Base-by-base conservation (phyloP, 1,140 invertebrate species). In the Diprion similis region DNA sequence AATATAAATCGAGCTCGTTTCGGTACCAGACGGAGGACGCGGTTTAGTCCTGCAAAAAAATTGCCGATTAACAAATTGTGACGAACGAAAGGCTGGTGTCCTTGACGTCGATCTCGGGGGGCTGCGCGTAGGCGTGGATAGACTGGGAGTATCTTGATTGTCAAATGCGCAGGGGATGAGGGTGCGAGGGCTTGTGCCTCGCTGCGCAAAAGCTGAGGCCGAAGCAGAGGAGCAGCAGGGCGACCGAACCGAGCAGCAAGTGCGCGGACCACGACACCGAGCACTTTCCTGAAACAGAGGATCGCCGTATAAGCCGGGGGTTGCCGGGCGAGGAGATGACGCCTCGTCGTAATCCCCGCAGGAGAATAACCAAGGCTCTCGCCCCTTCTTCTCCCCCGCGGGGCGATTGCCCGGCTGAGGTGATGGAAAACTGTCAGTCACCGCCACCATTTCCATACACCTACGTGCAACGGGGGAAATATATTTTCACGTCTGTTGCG, bases 261-360 rank as follows among this genome's bases (percentile, higher is more conserved):
- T 92, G 91, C 74, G 89, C 90, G n/a, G 91, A 91, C 91, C 91
- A 92, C 59, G 90, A 92, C 71, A 92, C 81, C 72, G 89, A 88
- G 78, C 92, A 92, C 48, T 88, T 90, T 68, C 91, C 92, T 92
- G 88, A 73, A 89, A 89, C 80, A 78, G 82, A 77, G 76, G 72
- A 68, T 68, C 18, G 10, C 24, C 66, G 37, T 13, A 13, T 17
- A 17, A 59, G 51, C 11, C n/a, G 11, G n/a, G 24, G 1, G 24
- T 6, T 37, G 24, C 24, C 24, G 24, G 24, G 24, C 24, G 24
- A 37, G 24, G 24, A 37, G 24, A 37, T 6, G 24, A 37, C 24
- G 65, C 73, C 71, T 76, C 77, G 75, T 66, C 69, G 75, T 76
- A 71, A 64, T 72, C 75, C 68, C 11, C 69, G 48, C 19, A 73